A percentile compares a stretch with the other conserved stretches of the same genome.
phyloP scores from a whole-genome alignment of 1,140 invertebrate genomes.

The Vanessa atalanta region DNA sequence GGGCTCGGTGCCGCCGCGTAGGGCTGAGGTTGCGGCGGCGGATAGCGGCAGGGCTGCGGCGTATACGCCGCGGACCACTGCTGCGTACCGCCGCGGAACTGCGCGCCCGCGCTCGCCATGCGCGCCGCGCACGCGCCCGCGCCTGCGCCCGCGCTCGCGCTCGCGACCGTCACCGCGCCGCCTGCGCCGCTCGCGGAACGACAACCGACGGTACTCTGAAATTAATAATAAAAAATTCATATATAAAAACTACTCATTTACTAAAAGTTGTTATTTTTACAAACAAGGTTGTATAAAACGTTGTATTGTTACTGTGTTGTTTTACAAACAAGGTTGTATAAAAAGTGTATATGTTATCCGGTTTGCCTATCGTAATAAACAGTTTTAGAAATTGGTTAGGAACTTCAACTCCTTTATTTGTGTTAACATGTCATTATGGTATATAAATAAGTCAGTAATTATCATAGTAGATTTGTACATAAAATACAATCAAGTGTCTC shows the following conservation, averaged over 20 bases:
- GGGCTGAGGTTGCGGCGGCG: conserved; percentile 72
- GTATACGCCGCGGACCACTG: conserved; percentile 73
- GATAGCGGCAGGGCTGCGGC: conserved; percentile 77
- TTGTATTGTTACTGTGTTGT: too few species aligned
- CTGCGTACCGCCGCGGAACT: conserved; percentile 73
- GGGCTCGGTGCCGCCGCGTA: conserved; percentile 69
- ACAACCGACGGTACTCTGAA: conserved; percentile 71
- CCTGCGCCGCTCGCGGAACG: conserved; percentile 61
- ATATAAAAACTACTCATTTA: background rate
- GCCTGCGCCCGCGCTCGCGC: conserved; percentile 54
- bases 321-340: background rate
- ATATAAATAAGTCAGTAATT: too few species aligned
- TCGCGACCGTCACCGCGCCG: conserved; percentile 68
- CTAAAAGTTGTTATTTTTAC: background rate
- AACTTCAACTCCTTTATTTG: too few species aligned
- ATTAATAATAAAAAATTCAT: conserved; percentile 21
- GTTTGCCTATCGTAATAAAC: too few species aligned
- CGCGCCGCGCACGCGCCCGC: conserved; percentile 69
- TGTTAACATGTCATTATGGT: too few species aligned
- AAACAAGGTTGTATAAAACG: background rate
- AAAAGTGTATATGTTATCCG: too few species aligned
- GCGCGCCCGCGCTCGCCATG: conserved; percentile 77
- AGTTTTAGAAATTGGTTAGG: too few species aligned
- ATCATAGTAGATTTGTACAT: too few species aligned
- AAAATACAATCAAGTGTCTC: too few species aligned